Conservation (phyloP, 2,113 vertebrate genomes). For the Furnarius figulus region DNA sequence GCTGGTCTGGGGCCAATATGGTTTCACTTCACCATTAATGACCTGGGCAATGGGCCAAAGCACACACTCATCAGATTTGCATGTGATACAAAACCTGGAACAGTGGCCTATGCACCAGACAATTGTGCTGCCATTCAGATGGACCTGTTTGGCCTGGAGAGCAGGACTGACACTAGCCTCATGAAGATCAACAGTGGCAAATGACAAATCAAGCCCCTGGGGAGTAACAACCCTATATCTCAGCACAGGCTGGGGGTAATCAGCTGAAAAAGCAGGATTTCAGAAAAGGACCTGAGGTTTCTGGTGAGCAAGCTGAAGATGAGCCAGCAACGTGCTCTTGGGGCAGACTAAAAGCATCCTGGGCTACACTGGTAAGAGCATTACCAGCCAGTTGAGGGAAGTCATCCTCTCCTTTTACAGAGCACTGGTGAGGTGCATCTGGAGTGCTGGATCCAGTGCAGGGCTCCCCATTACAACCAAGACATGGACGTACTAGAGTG, state of each 20-base stretch:
- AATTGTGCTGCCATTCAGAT: neutral
- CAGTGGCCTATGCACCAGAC: rapidly evolving
- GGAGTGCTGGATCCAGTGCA: neutral
- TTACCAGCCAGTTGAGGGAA: neutral
- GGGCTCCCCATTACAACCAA: neutral
- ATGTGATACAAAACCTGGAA: neutral
- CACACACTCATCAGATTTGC: neutral
- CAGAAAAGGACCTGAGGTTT: neutral
- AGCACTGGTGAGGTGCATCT: neutral
- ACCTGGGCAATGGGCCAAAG: neutral
- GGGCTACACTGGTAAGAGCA: neutral
- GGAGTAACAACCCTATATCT: neutral
- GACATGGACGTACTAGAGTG: too few species aligned
- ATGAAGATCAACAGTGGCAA: neutral
- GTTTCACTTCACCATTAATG: neutral
- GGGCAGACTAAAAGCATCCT: rapidly evolving
- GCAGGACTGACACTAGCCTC: neutral
- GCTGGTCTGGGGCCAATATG: neutral
- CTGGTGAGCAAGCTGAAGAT: neutral
- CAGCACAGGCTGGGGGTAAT: neutral
- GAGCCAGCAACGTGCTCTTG: neutral
- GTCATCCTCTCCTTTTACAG: neutral
- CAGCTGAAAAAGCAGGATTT: neutral
- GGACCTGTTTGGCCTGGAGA: neutral
- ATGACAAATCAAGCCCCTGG: neutral